A percentile compares a stretch with the other conserved stretches of the same genome.
Conservation (phyloP, 2,113 vertebrate species). For the Syngnathus floridae region DNA sequence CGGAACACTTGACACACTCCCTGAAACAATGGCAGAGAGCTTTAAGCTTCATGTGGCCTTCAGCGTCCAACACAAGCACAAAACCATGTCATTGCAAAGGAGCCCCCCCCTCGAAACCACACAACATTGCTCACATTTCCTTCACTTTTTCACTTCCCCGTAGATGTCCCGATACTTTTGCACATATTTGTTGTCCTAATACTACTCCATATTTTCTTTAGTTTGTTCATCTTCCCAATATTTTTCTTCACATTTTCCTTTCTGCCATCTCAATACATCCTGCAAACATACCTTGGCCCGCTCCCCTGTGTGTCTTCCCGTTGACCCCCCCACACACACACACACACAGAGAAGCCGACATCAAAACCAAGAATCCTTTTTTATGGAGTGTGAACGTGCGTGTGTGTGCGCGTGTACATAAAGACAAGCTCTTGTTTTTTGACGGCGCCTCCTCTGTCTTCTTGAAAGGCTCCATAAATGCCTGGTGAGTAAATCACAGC, state of each 20-base stretch:
- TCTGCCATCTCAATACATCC: neutral
- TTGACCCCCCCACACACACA: neutral
- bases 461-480: constrained; percentile 3
- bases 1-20: constrained; percentile 48
- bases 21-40: constrained; percentile 52
- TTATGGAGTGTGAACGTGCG: neutral
- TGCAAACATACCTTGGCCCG: neutral
- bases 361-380: neutral
- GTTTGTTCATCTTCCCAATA: neutral
- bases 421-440: constrained; percentile 2
- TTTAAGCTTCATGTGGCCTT: constrained; percentile 33
- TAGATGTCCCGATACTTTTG: too few species aligned
- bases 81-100: constrained; percentile 43
- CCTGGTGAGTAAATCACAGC: constrained; percentile 5
- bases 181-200: neutral
- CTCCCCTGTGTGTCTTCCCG: neutral
- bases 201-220: neutral
- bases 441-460: neutral
- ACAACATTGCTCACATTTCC: too few species aligned
- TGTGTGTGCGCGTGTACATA: neutral
- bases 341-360: neutral
- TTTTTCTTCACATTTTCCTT: neutral
- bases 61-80: constrained; percentile 54
- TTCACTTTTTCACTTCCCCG: too few species aligned
- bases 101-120: neutral